Conservation (phyloP, 2,113 vertebrate species). For the Trogon surrucura region DNA sequence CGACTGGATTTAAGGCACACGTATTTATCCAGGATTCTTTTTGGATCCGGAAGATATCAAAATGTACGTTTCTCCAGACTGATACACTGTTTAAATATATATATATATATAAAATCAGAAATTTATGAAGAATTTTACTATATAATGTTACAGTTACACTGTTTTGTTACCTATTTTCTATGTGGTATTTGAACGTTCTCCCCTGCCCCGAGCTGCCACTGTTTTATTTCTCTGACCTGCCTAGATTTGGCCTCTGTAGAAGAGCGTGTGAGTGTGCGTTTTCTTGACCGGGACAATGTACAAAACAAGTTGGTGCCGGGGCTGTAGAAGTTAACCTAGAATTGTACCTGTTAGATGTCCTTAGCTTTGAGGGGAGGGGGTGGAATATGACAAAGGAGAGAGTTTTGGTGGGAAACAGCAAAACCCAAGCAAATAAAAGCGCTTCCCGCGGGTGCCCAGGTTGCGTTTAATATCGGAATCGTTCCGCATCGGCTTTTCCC, state of each 20-base stretch:
- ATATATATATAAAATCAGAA: conserved; percentile 62
- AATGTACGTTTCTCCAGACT: conserved; percentile 78
- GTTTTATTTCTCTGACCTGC: conserved; percentile 56
- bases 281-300: conserved; percentile 60
- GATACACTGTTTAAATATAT: conserved; percentile 71
- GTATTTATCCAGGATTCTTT: conserved; percentile 78
- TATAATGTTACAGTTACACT: conserved; percentile 76
- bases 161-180: conserved; percentile 83
- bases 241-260: conserved; percentile 71
- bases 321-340: conserved; percentile 46
- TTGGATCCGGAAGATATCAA: conserved; percentile 78
- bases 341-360: conserved; percentile 8
- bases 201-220: background rate
- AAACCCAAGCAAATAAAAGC: conserved; percentile 18
- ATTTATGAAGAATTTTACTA: conserved; percentile 81
- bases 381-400: background rate
- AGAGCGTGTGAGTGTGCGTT: conserved; percentile 67
- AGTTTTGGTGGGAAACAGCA: conserved; percentile 33
- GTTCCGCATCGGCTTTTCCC: conserved; percentile 26
- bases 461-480: background rate
- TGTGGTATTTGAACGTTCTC: conserved; percentile 68
- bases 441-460: background rate
- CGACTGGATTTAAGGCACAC: conserved; percentile 63
- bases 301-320: conserved; percentile 72
- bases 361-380: background rate